Evolutionary conservation across 2,113 vertebrate species (phyloP).

Genomic region (Melanostigma gelatinosum): DNA sequence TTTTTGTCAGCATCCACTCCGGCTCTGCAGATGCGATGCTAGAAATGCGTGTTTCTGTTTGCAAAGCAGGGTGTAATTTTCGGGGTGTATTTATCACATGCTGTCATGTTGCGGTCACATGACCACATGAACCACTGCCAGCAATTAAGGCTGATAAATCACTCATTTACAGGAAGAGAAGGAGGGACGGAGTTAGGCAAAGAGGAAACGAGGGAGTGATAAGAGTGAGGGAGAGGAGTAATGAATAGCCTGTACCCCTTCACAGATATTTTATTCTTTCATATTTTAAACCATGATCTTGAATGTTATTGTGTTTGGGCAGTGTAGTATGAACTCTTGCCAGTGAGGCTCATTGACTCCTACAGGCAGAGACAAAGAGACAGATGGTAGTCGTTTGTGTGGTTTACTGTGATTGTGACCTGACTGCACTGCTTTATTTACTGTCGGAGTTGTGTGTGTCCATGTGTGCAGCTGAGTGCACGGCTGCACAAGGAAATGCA

Average conservation of each 20-base stretch:
- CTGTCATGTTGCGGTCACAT: slow-evolving; percentile 79
- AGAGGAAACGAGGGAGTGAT: slow-evolving; percentile 58
- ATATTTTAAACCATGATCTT: slow-evolving; percentile 24
- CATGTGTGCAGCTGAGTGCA: slow-evolving; percentile 38
- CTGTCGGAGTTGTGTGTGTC: slow-evolving; percentile 42
- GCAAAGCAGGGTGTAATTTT: slow-evolving; percentile 72
- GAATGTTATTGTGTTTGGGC: slow-evolving; percentile 67
- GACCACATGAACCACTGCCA: slow-evolving; percentile 73
- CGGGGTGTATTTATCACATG: slow-evolving; percentile 75
- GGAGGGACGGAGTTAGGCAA: slow-evolving; percentile 50
- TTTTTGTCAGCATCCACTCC: slow-evolving; percentile 36
- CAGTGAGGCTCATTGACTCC: slow-evolving; percentile 69
- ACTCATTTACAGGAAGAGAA: slow-evolving; percentile 78
- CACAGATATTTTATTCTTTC: slow-evolving; percentile 60
- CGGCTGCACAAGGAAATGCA: slow-evolving; percentile 59
- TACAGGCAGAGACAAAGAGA: slow-evolving; percentile 69
- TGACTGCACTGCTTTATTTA: slow-evolving; percentile 70
- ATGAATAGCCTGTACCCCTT: slow-evolving; percentile 53
- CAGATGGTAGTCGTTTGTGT: slow-evolving; percentile 71
- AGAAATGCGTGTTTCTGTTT: slow-evolving; percentile 55
- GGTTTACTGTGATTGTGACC: slow-evolving; percentile 75
- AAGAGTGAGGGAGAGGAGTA: slow-evolving; percentile 54
- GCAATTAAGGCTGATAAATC: slow-evolving; percentile 83
- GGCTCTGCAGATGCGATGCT: slow-evolving; percentile 43
- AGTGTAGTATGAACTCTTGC: slow-evolving; percentile 64